These are phyloP conservation scores for Gallirallus australis DNA, from an alignment of 2,797 vertebrate species.

Conservation along the genomic window DNA sequence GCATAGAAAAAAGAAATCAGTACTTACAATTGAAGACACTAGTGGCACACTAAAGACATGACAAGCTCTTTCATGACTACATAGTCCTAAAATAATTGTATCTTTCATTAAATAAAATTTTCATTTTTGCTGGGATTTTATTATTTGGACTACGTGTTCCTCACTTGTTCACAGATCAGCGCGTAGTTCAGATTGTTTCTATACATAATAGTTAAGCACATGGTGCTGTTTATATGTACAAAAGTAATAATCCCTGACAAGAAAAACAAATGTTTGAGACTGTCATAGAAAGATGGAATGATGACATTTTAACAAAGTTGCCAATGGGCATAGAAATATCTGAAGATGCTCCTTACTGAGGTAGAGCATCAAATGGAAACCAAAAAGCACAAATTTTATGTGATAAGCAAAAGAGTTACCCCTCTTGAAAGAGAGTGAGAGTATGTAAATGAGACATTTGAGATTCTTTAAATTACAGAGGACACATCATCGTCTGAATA, in stretches of 20 bases:
- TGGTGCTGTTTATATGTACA: neutral
- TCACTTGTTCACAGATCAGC: neutral
- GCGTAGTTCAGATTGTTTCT: neutral
- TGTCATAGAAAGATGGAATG: neutral
- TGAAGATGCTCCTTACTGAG: neutral
- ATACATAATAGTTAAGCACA: neutral
- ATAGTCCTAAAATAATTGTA: neutral
- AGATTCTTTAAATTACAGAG: neutral
- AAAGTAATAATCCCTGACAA: neutral
- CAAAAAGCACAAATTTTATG: neutral
- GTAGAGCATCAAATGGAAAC: neutral
- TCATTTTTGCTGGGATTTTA: neutral
- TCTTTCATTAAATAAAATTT: neutral
- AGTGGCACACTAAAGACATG: neutral
- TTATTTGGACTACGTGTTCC: neutral
- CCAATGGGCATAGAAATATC: neutral
- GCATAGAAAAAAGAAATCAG: neutral
- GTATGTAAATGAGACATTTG: neutral
- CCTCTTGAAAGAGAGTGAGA: neutral
- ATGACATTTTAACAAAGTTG: constrained; percentile 27
- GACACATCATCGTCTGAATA: neutral
- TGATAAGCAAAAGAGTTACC: neutral
- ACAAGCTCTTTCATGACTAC: neutral
- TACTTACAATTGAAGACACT: neutral
- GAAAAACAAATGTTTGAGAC: constrained; percentile 9